phyloP scores from a whole-genome alignment of 2,888 invertebrate species.

The Cecidostiba fungosa region DNA sequence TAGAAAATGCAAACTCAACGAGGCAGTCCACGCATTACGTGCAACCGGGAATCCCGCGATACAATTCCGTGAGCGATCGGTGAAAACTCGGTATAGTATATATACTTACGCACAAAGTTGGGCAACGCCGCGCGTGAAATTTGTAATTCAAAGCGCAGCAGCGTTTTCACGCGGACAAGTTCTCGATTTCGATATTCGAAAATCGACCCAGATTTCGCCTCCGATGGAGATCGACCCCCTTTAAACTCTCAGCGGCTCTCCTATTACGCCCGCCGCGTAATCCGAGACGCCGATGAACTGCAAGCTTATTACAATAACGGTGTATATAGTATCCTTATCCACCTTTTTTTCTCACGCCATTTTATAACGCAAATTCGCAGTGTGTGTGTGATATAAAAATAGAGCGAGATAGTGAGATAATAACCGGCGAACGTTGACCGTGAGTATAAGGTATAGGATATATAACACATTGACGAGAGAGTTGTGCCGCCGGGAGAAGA shows the following conservation, averaged over 20 bases:
- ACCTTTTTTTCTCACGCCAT: too few relatives aligned
- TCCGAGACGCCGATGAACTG: constrained; percentile 16
- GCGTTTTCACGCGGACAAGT: constrained; percentile 54
- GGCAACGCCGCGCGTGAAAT: constrained; percentile 30
- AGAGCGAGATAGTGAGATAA: constrained; percentile 21
- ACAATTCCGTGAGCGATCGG: not conserved
- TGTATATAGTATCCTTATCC: not conserved
- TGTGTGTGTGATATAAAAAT: not conserved
- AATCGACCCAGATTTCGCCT: constrained; percentile 59
- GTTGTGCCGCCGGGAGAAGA: constrained; percentile 36
- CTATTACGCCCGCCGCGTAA: constrained; percentile 54
- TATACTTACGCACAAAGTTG: constrained; percentile 12
- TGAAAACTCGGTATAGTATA: constrained; percentile 27
- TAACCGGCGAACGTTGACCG: constrained; percentile 61
- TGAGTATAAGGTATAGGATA: constrained; percentile 34
- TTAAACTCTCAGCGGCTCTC: constrained; percentile 45
- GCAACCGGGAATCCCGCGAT: constrained; percentile 27
- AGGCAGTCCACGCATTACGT: not conserved
- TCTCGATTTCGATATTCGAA: constrained; percentile 57
- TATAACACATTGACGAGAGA: not conserved
- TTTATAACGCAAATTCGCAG: not conserved
- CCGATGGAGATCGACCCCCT: constrained; percentile 32
- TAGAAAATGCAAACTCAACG: constrained; percentile 4
- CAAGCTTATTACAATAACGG: constrained; percentile 34
- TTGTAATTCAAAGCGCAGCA: constrained; percentile 44